Conservation (phyloP, 2,797 vertebrate genomes). For the Carapus acus region DNA sequence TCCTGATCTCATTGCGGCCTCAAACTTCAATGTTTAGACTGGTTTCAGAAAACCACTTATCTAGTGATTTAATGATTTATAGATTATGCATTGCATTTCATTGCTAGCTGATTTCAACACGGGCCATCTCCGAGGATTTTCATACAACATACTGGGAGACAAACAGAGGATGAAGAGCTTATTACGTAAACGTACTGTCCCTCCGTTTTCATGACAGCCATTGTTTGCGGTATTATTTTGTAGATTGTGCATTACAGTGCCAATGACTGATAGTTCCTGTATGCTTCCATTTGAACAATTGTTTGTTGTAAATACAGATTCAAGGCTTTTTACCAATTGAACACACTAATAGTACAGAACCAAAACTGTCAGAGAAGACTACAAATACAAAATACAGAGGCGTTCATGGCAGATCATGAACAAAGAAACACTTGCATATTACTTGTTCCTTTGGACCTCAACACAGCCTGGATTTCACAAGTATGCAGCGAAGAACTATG, state of each 20-base stretch:
- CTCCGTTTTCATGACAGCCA: constrained; percentile 29
- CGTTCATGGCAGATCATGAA: constrained; percentile 13
- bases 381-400: too few species aligned
- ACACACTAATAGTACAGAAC: too few species aligned
- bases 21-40: constrained; percentile 87
- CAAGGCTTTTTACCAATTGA: constrained; percentile 25
- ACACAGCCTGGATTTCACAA: constrained; percentile 24
- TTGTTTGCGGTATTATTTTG: constrained; percentile 42
- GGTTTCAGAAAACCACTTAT: constrained; percentile 97
- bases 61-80: constrained; percentile 81
- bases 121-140: constrained; percentile 59
- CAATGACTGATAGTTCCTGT: constrained; percentile 41
- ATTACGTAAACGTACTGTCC: constrained; percentile 5
- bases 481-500: constrained; percentile 40
- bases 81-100: constrained; percentile 80
- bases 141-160: constrained; percentile 27
- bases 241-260: constrained; percentile 38
- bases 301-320: constrained; percentile 49
- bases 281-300: constrained; percentile 58
- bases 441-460: constrained; percentile 34
- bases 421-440: constrained; percentile 27
- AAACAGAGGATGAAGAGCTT: constrained; percentile 27
- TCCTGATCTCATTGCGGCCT: constrained; percentile 90
- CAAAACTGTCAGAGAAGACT: too few species aligned
- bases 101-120: constrained; percentile 76